Base-by-base conservation (phyloP, 2,113 vertebrate species). In the Bagarius yarrelli region DNA sequence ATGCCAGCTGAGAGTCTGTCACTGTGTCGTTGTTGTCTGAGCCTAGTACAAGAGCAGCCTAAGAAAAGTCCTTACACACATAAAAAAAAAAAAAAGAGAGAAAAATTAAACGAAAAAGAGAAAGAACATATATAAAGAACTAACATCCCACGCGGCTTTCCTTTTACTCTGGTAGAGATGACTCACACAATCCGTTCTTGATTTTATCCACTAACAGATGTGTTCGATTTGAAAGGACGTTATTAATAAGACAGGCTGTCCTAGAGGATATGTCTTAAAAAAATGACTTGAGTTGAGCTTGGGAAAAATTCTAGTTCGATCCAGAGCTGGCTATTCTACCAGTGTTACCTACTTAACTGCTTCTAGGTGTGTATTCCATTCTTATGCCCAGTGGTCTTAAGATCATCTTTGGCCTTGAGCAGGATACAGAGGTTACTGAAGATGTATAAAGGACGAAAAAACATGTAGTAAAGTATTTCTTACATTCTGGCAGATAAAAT, bases 131-230 rank as follows among this genome's bases (percentile, higher is more conserved):
- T n/a, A 9, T 73, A 25, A 61, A 23, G n/a, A 77, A 23, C 23
- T 64, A 32, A 79, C 2, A 16, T 60, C 69, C 78, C 40, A 71
- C 30, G 57, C 32, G n/a, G 30, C n/a, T 71, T 61, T 53, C 60
- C 66, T 73, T 72, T 50, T 78, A 69, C 64, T 79, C 76, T 83
- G 81, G 60, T 79, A 79, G 16, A 11, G 34, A 57, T 72, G 57
- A 64, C 13, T 36, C 12, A 19, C 32, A 67, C 44, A 76, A 52
- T 70, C 21, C 8, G 5, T 61, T 61, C 55, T 79, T 60, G 4
- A 57, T 74, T 81, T 81, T 14, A 53, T 34, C n/a, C 50, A 21
- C 44, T 21, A 61, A 78, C 81, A 78, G 66, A 78, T 79, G 81
- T 77, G 59, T 44, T 78, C 19, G 47, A 63, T 78, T 71, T 71